These are phyloP conservation scores for Drosophila virilis DNA, from an alignment of 1,140 invertebrate species.

Conservation along the genomic window DNA sequence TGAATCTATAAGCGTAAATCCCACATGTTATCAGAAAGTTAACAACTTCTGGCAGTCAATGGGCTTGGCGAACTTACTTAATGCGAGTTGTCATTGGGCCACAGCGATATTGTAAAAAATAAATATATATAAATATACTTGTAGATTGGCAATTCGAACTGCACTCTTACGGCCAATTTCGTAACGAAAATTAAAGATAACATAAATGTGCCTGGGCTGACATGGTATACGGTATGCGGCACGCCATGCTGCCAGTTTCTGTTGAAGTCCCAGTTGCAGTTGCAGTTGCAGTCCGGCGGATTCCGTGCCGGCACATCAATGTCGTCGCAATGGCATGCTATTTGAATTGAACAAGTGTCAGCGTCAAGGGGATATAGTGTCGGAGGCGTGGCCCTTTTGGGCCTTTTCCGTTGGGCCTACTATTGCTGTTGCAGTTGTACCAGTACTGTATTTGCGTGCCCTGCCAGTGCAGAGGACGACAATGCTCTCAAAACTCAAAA, in stretches of 20 bases:
- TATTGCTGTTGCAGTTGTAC: conserved; percentile 19
- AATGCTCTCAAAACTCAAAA: conserved; percentile 78
- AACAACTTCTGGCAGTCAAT: conserved; percentile 19
- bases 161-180: conserved; percentile 75
- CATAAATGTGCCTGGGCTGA: conserved; percentile 72
- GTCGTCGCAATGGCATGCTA: conserved; percentile 73
- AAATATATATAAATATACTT: conserved; percentile 65
- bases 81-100: conserved; percentile 50
- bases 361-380: conserved; percentile 73
- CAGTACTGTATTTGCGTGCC: conserved; percentile 55
- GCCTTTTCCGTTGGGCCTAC: conserved; percentile 17
- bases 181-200: conserved; percentile 80
- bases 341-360: conserved; percentile 82
- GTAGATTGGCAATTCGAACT: conserved; percentile 70
- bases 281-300: conserved; percentile 36
- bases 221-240: conserved; percentile 41
- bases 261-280: conserved; percentile 16
- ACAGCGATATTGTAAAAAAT: conserved; percentile 36
- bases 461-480: conserved; percentile 51
- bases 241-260: conserved; percentile 38
- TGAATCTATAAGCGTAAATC: background rate
- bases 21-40: background rate
- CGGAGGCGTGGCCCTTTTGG: conserved; percentile 35
- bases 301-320: conserved; percentile 78
- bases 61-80: conserved; percentile 13